Conservation (phyloP, 1,140 invertebrate genomes). For the Venustaconcha ellipsiformis region DNA sequence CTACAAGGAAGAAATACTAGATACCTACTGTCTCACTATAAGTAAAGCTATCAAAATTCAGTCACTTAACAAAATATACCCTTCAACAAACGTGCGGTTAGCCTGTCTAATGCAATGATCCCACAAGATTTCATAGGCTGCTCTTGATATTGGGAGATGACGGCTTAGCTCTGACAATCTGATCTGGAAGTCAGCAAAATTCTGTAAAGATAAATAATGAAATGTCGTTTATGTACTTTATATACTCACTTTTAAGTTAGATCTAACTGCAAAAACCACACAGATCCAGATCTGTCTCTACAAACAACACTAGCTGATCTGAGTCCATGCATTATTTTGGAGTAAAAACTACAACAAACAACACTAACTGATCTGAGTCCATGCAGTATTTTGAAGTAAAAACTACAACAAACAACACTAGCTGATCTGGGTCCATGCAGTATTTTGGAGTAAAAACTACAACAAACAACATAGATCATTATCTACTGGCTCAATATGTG, state of each 20-base stretch:
- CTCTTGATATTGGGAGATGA: slow-evolving; percentile 78
- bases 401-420: too few relatives aligned
- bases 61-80: slow-evolving; percentile 71
- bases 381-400: too few relatives aligned
- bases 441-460: too few relatives aligned
- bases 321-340: too few relatives aligned
- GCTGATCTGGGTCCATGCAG: too few relatives aligned
- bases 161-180: slow-evolving; percentile 76
- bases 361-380: too few relatives aligned
- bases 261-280: not conserved
- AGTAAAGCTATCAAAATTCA: not conserved
- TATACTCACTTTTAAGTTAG: not conserved
- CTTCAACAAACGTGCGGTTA: slow-evolving; percentile 91
- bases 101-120: slow-evolving; percentile 86
- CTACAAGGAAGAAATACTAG: too few relatives aligned
- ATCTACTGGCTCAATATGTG: too few relatives aligned
- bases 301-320: too few relatives aligned
- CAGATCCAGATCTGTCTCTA: not conserved
- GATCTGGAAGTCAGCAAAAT: slow-evolving; percentile 65
- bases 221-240: slow-evolving; percentile 3
- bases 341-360: too few relatives aligned
- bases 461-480: too few relatives aligned
- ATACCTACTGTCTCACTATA: not conserved
- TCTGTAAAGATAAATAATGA: slow-evolving; percentile 35
- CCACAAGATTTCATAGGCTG: slow-evolving; percentile 84